A percentile compares a stretch with the other conserved stretches of the same genome.
Evolutionary conservation across 1,140 invertebrate genomes (phyloP).

Genomic region (Drosophila parvula): DNA sequence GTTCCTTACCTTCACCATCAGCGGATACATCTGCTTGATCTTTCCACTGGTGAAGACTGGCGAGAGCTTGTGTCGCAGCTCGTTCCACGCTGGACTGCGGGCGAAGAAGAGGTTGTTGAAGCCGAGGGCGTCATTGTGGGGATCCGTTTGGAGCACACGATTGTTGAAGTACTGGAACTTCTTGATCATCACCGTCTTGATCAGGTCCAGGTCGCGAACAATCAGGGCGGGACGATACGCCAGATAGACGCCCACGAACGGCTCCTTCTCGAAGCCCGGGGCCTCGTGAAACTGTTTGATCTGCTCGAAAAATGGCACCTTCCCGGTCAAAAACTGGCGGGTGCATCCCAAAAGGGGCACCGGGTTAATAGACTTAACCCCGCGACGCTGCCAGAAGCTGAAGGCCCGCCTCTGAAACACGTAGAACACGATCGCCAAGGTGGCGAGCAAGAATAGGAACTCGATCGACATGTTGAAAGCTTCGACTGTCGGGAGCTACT

Average conservation of each 20-base stretch:
- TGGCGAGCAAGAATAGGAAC: slow-evolving; percentile 46
- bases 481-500: slow-evolving; percentile 24
- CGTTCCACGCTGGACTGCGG: slow-evolving; percentile 84
- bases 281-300: slow-evolving; percentile 49
- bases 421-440: slow-evolving; percentile 48
- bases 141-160: slow-evolving; percentile 61
- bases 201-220: slow-evolving; percentile 85
- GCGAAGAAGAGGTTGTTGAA: slow-evolving; percentile 70
- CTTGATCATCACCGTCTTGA: slow-evolving; percentile 85
- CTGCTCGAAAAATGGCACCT: slow-evolving; percentile 39
- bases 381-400: slow-evolving; percentile 82
- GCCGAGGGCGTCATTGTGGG: slow-evolving; percentile 59
- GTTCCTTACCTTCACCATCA: slow-evolving; percentile 79
- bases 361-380: slow-evolving; percentile 80
- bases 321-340: slow-evolving; percentile 37
- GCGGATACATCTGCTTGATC: slow-evolving; percentile 86
- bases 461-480: slow-evolving; percentile 48
- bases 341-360: slow-evolving; percentile 78
- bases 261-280: slow-evolving; percentile 54
- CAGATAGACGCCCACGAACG: slow-evolving; percentile 82
- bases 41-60: slow-evolving; percentile 86
- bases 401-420: slow-evolving; percentile 55
- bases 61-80: slow-evolving; percentile 84
- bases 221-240: slow-evolving; percentile 84
- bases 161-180: slow-evolving; percentile 83